phyloP scores from a whole-genome alignment of 2,888 invertebrate species.

The Epiblema foenella region DNA sequence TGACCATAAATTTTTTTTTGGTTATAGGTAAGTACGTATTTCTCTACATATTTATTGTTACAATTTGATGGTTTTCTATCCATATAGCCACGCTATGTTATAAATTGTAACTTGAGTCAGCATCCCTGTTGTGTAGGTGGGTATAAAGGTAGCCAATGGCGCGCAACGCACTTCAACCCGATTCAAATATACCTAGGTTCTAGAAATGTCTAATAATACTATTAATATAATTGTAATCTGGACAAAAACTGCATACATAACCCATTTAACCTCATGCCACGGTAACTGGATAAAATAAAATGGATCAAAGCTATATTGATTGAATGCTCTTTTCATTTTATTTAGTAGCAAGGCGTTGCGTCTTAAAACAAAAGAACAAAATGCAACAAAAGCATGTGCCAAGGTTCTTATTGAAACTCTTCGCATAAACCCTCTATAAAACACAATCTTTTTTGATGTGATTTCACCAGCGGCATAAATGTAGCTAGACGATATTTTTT shows the following conservation, averaged over 20 bases:
- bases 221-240: not conserved
- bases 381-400: not conserved
- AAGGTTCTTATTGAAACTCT: not conserved
- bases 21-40: too few species aligned
- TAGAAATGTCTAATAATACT: too few species aligned
- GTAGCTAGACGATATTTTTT: slow-evolving; percentile 6
- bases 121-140: too few species aligned
- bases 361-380: not conserved
- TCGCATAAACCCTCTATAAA: not conserved
- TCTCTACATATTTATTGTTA: too few species aligned
- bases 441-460: not conserved
- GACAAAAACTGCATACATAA: not conserved
- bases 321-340: not conserved
- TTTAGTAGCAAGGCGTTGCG: not conserved
- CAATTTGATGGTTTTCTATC: too few species aligned
- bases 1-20: too few species aligned
- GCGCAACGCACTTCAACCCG: too few species aligned
- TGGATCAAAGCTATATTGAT: not conserved
- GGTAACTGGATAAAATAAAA: not conserved
- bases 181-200: too few species aligned
- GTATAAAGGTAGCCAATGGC: too few species aligned
- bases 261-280: not conserved
- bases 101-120: too few species aligned
- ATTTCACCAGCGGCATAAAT: slow-evolving; percentile 15
- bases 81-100: too few species aligned